Percentiles rank a stretch among this genome's conserved stretches.
Evolutionary conservation across 2,888 invertebrate species (phyloP).

Genomic region (Eueremaeus valkanovi): DNA sequence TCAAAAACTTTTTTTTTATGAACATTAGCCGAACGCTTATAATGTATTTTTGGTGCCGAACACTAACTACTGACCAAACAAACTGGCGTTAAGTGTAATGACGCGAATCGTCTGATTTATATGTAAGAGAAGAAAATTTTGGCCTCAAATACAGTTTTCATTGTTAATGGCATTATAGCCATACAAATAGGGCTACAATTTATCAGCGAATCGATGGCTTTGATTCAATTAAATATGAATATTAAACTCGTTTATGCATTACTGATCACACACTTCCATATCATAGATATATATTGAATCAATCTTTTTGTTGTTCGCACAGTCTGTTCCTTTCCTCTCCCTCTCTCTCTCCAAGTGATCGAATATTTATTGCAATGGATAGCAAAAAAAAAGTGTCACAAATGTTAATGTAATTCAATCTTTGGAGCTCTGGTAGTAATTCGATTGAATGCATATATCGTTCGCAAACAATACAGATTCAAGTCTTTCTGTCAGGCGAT

Average conservation of each 20-base stretch:
- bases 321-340: background rate
- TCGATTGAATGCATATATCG: background rate
- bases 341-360: background rate
- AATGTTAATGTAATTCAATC: constrained; percentile 15
- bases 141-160: background rate
- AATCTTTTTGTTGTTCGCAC: background rate
- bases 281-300: no score
- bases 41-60: background rate
- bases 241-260: constrained; percentile 20
- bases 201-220: background rate
- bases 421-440: background rate
- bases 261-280: background rate
- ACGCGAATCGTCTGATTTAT: constrained; percentile 27
- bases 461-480: background rate
- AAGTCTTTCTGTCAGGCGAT: background rate
- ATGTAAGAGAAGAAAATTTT: background rate
- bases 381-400: constrained; percentile 12
- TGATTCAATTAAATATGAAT: constrained; percentile 26
- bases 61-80: background rate
- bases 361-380: background rate
- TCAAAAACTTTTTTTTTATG: background rate
- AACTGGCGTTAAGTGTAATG: background rate
- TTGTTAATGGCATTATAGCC: background rate
- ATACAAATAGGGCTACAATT: background rate
- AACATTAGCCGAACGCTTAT: background rate